Conservation (phyloP, 2,113 vertebrate genomes). For the Rhinolophus ferrumequinum region DNA sequence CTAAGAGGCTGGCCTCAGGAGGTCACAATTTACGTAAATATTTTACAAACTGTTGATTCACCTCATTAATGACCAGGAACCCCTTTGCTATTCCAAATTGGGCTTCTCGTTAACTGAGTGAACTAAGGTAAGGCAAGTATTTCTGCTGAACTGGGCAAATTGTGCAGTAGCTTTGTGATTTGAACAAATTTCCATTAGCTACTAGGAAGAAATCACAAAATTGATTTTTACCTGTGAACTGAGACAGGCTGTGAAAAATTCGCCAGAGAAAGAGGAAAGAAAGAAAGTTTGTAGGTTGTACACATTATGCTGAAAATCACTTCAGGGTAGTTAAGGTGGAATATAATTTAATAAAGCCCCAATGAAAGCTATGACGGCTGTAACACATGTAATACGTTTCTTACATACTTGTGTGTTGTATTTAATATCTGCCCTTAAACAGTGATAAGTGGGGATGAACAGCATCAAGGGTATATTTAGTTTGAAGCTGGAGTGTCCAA, state of each 20-base stretch:
- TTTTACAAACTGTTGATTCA: not conserved
- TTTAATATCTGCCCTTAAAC: constrained; percentile 7
- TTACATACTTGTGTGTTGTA: not conserved
- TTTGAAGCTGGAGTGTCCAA: not conserved
- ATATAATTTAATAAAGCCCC: not conserved
- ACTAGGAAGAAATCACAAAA: constrained; percentile 42
- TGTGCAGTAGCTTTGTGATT: not conserved
- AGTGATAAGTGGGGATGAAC: not conserved
- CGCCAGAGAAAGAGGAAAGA: not conserved
- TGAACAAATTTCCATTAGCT: constrained; percentile 55
- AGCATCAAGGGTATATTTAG: not conserved
- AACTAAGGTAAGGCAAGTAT: not conserved
- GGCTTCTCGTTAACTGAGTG: not conserved
- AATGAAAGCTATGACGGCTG: not conserved
- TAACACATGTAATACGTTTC: not conserved
- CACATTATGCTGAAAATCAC: not conserved
- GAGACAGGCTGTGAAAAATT: not conserved
- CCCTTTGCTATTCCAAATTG: not conserved
- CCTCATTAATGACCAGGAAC: not conserved
- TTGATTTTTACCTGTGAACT: constrained; percentile 62
- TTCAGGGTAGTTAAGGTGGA: not conserved
- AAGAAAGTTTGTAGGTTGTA: not conserved
- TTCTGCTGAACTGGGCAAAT: constrained; percentile 25
- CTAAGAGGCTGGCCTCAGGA: not conserved
- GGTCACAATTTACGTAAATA: not conserved